Percentiles rank a stretch among this genome's conserved stretches.
phyloP scores from a whole-genome alignment of 2,797 vertebrate genomes.

The Urophycis tenuis region DNA sequence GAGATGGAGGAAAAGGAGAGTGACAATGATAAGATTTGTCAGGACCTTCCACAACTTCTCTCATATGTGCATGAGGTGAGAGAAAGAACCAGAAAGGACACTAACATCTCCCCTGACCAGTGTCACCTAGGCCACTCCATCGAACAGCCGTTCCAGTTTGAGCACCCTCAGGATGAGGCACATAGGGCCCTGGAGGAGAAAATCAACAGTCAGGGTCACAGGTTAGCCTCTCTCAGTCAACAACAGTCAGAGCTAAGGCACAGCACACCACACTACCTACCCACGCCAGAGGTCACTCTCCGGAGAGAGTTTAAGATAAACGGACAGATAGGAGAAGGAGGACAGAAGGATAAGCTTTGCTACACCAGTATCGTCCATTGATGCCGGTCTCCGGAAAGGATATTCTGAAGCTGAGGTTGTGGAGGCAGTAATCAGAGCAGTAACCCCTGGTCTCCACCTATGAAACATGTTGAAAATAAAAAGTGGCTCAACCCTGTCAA shows the following conservation, averaged over 20 bases:
- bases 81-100: too few species aligned
- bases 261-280: not conserved
- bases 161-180: too few species aligned
- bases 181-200: too few species aligned
- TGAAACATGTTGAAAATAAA: not conserved
- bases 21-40: too few species aligned
- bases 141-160: too few species aligned
- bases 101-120: too few species aligned
- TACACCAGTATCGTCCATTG: not conserved
- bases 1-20: too few species aligned
- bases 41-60: too few species aligned
- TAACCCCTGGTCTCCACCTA: not conserved
- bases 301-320: not conserved
- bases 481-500: not conserved
- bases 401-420: not conserved
- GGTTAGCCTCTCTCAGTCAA: too few species aligned
- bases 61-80: too few species aligned
- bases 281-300: not conserved
- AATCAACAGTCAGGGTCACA: too few species aligned
- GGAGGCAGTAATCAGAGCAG: not conserved
- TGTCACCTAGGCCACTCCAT: too few species aligned
- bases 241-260: conserved; percentile 1
- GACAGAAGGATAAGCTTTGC: not conserved
- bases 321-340: not conserved
- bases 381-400: not conserved